phyloP scores from a whole-genome alignment of 2,888 invertebrate species.

The Acleris holmiana region DNA sequence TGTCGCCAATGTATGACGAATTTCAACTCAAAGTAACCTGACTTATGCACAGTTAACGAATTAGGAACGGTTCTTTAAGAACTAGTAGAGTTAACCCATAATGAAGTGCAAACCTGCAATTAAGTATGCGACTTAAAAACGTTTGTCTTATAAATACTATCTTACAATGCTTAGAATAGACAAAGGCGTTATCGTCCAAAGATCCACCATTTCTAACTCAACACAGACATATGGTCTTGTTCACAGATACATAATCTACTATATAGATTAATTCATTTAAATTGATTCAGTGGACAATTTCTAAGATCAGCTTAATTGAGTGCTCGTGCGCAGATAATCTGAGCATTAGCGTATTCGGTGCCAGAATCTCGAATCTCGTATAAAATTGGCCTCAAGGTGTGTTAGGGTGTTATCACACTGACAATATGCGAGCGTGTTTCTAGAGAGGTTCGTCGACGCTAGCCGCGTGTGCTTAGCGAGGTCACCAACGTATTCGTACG shows the following conservation, averaged over 20 bases:
- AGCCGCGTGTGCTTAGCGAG: too few species aligned
- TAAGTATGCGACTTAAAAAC: too few species aligned
- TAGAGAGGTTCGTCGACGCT: too few species aligned
- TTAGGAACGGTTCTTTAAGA: too few species aligned
- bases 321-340: conserved; percentile 81
- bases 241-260: conserved; percentile 35
- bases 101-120: too few species aligned
- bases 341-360: conserved; percentile 55
- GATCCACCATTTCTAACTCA: conserved; percentile 6
- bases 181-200: neutral
- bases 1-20: too few species aligned
- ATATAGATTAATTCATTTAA: conserved; percentile 75
- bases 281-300: conserved; percentile 74
- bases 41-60: too few species aligned
- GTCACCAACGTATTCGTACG: too few species aligned
- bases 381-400: conserved; percentile 44
- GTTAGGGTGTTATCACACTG: too few species aligned
- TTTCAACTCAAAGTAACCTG: too few species aligned
- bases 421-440: too few species aligned
- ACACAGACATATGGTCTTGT: conserved; percentile 21
- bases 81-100: too few species aligned
- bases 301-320: conserved; percentile 81
- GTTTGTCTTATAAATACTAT: neutral
- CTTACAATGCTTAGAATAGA: neutral
- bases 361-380: conserved; percentile 55